phyloP scores from a whole-genome alignment of 2,888 invertebrate genomes.

The Tachina lurida region DNA sequence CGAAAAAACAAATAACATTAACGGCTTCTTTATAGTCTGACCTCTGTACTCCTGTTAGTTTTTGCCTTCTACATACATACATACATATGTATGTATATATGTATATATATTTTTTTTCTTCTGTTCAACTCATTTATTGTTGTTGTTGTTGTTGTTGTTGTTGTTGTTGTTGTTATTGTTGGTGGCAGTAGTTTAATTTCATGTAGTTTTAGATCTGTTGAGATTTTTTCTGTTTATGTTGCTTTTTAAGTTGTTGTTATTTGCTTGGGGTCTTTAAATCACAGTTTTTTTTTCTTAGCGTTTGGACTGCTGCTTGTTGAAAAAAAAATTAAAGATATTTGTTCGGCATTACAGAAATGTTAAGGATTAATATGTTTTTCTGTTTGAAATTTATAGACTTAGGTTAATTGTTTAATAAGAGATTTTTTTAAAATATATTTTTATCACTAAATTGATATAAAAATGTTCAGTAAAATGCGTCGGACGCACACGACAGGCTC shows the following conservation, averaged over 20 bases:
- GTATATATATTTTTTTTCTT: background rate
- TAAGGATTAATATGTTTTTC: constrained; percentile 31
- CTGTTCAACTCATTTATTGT: constrained; percentile 13
- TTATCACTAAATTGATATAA: too few relatives aligned
- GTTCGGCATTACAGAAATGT: background rate
- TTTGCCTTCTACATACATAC: constrained; percentile 11
- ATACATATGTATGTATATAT: too few relatives aligned
- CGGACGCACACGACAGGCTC: too few relatives aligned
- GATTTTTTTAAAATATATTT: too few relatives aligned
- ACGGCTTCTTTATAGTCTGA: constrained; percentile 72
- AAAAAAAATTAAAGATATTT: constrained; percentile 10
- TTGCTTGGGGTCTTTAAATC: constrained; percentile 66
- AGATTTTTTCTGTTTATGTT: constrained; percentile 21
- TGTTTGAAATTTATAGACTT: background rate
- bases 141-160: constrained; percentile 19
- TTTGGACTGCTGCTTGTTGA: background rate
- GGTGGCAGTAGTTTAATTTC: constrained; percentile 41
- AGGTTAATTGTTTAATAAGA: too few relatives aligned
- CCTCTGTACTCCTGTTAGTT: constrained; percentile 68
- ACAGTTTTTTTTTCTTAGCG: constrained; percentile 51
- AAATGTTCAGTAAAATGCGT: too few relatives aligned
- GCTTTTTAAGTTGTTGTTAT: background rate
- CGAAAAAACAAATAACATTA: constrained; percentile 65
- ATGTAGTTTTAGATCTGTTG: constrained; percentile 60
- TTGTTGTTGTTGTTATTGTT: constrained; percentile 34